Evolutionary conservation across 2,113 vertebrate genomes (phyloP).

Genomic region (Apodemus sylvaticus): DNA sequence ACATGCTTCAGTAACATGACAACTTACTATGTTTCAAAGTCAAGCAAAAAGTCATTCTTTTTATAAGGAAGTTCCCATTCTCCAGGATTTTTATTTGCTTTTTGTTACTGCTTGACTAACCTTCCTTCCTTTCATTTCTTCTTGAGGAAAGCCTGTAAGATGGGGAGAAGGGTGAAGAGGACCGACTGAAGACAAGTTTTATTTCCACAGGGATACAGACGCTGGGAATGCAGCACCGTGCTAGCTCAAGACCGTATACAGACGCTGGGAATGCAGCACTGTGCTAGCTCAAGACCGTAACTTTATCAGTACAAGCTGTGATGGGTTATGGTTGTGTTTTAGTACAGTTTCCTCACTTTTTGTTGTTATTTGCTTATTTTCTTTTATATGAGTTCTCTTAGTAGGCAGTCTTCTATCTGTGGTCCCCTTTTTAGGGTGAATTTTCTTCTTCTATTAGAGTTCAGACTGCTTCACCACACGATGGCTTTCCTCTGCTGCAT

Average conservation of each 20-base stretch:
- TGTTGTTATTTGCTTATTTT: background rate
- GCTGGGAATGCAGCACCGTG: background rate
- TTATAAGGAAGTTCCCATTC: background rate
- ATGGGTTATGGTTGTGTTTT: background rate
- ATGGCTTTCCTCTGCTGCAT: background rate
- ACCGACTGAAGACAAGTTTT: background rate
- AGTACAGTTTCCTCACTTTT: background rate
- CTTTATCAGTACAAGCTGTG: background rate
- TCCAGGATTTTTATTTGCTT: background rate
- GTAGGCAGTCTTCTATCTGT: background rate
- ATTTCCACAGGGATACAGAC: background rate
- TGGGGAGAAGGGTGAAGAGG: background rate
- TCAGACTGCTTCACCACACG: background rate
- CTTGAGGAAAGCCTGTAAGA: background rate
- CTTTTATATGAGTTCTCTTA: background rate
- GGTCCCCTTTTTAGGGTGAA: background rate
- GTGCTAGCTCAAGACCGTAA: rapidly evolving
- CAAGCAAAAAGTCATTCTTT: background rate
- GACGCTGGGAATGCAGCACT: background rate
- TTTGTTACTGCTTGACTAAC: background rate
- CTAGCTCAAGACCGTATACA: rapidly evolving
- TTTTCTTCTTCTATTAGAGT: background rate
- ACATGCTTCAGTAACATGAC: background rate
- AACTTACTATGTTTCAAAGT: background rate
- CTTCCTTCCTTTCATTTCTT: background rate